A percentile compares a stretch with the other conserved stretches of the same genome.
These are phyloP conservation scores for Sesia bembeciformis DNA, from an alignment of 2,888 invertebrate species.

Conservation along the genomic window DNA sequence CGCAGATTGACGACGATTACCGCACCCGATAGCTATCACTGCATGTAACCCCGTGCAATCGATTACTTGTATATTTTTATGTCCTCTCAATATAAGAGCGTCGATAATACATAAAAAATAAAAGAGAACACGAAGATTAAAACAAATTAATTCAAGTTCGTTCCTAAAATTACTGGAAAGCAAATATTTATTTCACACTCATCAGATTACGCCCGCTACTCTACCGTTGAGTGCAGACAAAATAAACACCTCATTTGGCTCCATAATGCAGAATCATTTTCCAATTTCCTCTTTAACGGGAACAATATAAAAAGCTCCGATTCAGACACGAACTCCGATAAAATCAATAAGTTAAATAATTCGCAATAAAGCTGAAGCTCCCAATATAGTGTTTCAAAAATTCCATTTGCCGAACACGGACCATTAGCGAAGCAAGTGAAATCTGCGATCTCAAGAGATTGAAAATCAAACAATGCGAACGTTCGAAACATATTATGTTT, in stretches of 20 bases:
- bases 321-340: conserved; percentile 21
- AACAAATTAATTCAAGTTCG: no score
- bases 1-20: conserved; percentile 42
- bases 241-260: conserved; percentile 56
- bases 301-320: conserved; percentile 25
- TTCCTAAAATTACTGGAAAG: not conserved
- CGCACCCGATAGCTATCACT: conserved; percentile 25
- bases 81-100: no score
- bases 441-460: conserved; percentile 55
- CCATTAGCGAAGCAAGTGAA: conserved; percentile 52
- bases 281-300: conserved; percentile 24
- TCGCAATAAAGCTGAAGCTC: conserved; percentile 28
- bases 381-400: conserved; percentile 40
- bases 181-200: conserved; percentile 13
- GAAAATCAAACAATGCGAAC: conserved; percentile 62
- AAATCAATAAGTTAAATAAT: conserved; percentile 43
- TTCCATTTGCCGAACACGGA: conserved; percentile 33
- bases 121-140: no score
- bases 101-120: no score
- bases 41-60: conserved; percentile 2
- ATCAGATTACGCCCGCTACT: conserved; percentile 33
- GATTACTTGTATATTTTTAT: not conserved
- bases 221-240: conserved; percentile 38
- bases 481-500: conserved; percentile 58
- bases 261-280: conserved; percentile 41